A percentile compares a stretch with the other conserved stretches of the same genome.
phyloP scores from a whole-genome alignment of 2,797 vertebrate genomes.

The Pogonophryne albipinna region DNA sequence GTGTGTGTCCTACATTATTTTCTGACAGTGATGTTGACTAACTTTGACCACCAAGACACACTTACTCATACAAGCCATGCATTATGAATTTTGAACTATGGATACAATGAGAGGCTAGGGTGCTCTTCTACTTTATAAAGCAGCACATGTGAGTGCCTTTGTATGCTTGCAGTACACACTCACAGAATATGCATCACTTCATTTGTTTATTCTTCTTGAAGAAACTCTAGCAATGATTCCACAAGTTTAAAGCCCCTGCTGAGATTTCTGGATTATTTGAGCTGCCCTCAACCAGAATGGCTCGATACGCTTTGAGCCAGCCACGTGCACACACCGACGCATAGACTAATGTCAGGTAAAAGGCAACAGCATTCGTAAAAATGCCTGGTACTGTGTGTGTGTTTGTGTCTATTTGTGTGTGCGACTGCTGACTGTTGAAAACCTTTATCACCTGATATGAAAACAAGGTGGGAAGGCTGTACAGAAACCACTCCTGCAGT shows the following conservation, averaged over 20 bases:
- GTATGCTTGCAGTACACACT: not conserved
- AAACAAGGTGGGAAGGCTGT: constrained; percentile 11
- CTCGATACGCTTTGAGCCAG: constrained; percentile 49
- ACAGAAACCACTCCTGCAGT: constrained; percentile 3
- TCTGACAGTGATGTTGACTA: not conserved
- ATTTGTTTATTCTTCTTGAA: constrained; percentile 53
- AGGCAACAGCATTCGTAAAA: constrained; percentile 39
- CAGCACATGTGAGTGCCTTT: constrained; percentile 2
- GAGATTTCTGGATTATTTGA: constrained; percentile 74
- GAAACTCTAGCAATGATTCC: constrained; percentile 50
- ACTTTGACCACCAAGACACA: constrained; percentile 13
- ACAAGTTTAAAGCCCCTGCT: constrained; percentile 51
- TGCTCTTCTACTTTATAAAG: constrained; percentile 17
- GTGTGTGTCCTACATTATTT: not conserved
- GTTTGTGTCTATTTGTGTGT: constrained; percentile 4
- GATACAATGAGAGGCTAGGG: constrained; percentile 2
- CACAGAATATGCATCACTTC: constrained; percentile 14
- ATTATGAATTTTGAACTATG: constrained; percentile 9
- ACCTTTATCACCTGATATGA: constrained; percentile 26
- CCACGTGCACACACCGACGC: not conserved
- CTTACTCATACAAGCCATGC: not conserved
- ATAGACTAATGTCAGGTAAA: constrained; percentile 11
- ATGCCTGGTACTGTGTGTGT: not conserved
- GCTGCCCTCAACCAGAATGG: constrained; percentile 47
- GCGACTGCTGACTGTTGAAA: not conserved